These are phyloP conservation scores for Pluvialis apricaria DNA, from an alignment of 2,113 vertebrate genomes.

Conservation along the genomic window DNA sequence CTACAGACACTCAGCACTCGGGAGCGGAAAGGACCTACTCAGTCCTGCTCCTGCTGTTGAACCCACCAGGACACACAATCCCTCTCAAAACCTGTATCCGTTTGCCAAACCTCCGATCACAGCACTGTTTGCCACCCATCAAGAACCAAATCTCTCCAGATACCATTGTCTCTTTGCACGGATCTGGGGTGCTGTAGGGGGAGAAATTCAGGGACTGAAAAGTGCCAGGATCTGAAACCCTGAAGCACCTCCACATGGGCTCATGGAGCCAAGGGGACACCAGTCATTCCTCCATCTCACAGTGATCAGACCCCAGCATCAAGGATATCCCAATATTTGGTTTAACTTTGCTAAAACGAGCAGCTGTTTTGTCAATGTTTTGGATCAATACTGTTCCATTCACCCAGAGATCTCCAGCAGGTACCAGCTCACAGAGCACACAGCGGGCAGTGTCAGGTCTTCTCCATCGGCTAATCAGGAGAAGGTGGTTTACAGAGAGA, in stretches of 20 bases:
- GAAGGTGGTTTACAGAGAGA: not conserved
- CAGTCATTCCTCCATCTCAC: not conserved
- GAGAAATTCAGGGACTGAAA: not conserved
- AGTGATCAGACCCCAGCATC: not conserved
- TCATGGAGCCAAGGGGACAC: not conserved
- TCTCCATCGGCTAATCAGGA: not conserved
- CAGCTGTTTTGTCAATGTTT: not conserved
- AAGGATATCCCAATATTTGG: fast-evolving
- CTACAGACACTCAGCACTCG: not conserved
- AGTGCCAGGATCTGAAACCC: not conserved
- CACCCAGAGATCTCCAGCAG: not conserved
- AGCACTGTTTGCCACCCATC: not conserved
- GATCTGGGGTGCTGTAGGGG: not conserved
- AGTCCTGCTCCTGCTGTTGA: not conserved
- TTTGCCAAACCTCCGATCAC: not conserved
- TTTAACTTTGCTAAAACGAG: not conserved
- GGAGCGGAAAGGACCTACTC: not conserved
- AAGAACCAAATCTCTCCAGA: not conserved
- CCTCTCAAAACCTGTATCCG: not conserved
- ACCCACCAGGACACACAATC: not conserved
- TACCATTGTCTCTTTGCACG: fast-evolving
- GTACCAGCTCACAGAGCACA: not conserved
- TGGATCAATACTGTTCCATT: not conserved
- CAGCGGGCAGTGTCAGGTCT: not conserved
- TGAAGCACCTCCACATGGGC: not conserved